Evolutionary conservation across 2,888 invertebrate genomes (phyloP), one percentile per base, ranked within the genome.

Genomic region (Hydropsyche betteni): DNA sequence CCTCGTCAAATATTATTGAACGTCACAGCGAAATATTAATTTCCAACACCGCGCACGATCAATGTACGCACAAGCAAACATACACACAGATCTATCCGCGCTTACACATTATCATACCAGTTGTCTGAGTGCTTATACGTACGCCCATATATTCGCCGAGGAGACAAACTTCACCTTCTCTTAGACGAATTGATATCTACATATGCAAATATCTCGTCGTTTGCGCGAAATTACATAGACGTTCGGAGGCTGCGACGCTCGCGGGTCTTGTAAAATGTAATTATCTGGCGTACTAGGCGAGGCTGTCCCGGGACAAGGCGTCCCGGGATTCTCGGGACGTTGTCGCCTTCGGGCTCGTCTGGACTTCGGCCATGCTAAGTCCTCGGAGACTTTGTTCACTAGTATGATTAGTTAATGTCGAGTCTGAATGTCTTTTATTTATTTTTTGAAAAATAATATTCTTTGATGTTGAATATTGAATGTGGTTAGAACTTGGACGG

Each of bases 171-270:
- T 44, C 38, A 69, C 44, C 8, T 33, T 69, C 51, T 50, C 51
- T n/a, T 52, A 10, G 33, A 33, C 24, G 70, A 70, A 71, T 75
- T 71, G 75, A 75, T 76, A 69, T 74, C 74, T 74, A 69, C 69
- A 76, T 75, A 77, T 77, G 77, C 77, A 75, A 77, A 77, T 77
- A 74, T 69, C 38, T 38, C 64, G 70, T 69, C 52, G 70, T 69
- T 74, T 74, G 74, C 24, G 6, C 55, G 68, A 75, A 77, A 77
- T 77, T 51, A 61, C 64, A 64, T 14, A 75, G 75, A 61, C 75
- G 12, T 44, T 51, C 34, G 44, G 64, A 69, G 38, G 51, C 24
- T n/a, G 53, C 14, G 33, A 70, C 70, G 53, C 70, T 38, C 51
- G 36, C n/a, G 70, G 52, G 52, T 7, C 34, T 53, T 70, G 70